Conservation (phyloP, 2,797 vertebrate species). For the Lacerta viridis region DNA sequence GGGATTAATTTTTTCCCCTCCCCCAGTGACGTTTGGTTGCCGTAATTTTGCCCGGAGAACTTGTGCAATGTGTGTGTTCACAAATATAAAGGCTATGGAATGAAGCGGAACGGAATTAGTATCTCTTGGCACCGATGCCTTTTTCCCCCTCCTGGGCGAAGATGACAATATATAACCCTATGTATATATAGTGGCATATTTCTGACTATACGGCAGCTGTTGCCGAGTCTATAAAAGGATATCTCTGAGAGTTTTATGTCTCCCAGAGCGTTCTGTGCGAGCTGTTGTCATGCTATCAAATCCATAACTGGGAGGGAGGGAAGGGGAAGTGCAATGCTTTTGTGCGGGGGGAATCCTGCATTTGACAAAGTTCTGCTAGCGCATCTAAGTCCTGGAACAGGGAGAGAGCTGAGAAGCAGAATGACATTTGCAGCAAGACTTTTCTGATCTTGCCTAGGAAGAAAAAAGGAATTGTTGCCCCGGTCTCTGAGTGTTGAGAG, state of each 20-base stretch:
- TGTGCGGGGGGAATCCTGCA: neutral
- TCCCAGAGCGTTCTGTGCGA: neutral
- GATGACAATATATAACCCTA: conserved; percentile 31
- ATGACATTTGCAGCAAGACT: neutral
- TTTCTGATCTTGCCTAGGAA: no score
- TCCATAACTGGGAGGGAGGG: fast-evolving
- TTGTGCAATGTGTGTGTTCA: neutral
- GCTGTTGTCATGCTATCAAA: conserved; percentile 26
- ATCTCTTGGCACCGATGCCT: conserved; percentile 22
- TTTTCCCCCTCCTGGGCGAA: neutral
- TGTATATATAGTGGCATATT: conserved; percentile 19
- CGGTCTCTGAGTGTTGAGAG: no score
- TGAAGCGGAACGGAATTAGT: conserved; percentile 29
- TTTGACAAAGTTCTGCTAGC: neutral
- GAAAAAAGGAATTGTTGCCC: no score
- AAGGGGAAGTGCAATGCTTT: neutral
- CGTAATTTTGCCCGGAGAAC: neutral
- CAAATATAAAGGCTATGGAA: conserved; percentile 16
- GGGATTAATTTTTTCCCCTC: neutral
- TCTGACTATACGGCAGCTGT: conserved; percentile 42
- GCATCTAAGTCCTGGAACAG: neutral
- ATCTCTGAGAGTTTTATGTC: conserved; percentile 31
- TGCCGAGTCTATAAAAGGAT: conserved; percentile 18
- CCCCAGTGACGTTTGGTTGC: conserved; percentile 2
- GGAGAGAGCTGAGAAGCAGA: neutral